A percentile compares a stretch with the other conserved stretches of the same genome.
Evolutionary conservation across 1,140 invertebrate species (phyloP).

Genomic region (Wasmannia auropunctata): DNA sequence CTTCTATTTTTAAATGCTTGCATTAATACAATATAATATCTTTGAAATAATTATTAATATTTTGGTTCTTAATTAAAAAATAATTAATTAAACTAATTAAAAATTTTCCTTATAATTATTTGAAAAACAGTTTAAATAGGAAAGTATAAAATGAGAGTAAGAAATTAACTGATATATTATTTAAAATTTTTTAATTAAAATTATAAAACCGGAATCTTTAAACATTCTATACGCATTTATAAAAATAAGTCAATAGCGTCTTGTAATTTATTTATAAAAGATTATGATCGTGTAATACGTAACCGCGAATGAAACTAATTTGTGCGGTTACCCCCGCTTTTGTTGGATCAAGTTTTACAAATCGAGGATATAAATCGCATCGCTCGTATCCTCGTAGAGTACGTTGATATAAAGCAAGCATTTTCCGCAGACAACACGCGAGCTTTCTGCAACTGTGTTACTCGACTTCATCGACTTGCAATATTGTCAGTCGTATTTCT

Average conservation of each 20-base stretch:
- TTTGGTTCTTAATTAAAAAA: neutral
- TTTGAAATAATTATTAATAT: neutral
- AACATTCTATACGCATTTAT: neutral
- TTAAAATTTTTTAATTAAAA: neutral
- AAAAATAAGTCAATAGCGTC: neutral
- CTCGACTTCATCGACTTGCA: slow-evolving; percentile 42
- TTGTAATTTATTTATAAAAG: neutral
- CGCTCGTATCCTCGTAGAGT: neutral
- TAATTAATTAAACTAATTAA: neutral
- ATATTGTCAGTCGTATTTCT: slow-evolving; percentile 53
- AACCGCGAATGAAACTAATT: slow-evolving; percentile 26
- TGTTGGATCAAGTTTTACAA: slow-evolving; percentile 13
- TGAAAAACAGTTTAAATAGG: neutral
- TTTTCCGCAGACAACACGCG: neutral
- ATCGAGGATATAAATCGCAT: slow-evolving; percentile 39
- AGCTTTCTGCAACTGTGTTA: slow-evolving; percentile 5
- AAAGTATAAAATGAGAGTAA: neutral
- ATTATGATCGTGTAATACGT: neutral
- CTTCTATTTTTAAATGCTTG: neutral
- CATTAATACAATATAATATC: neutral
- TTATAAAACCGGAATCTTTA: neutral
- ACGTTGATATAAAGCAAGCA: slow-evolving; percentile 28
- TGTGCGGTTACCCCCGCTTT: neutral
- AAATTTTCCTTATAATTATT: neutral
- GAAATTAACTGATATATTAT: neutral